Percentiles rank a stretch among this genome's conserved stretches.
Conservation (phyloP, 2,797 vertebrate species). For the Falco naumanni region DNA sequence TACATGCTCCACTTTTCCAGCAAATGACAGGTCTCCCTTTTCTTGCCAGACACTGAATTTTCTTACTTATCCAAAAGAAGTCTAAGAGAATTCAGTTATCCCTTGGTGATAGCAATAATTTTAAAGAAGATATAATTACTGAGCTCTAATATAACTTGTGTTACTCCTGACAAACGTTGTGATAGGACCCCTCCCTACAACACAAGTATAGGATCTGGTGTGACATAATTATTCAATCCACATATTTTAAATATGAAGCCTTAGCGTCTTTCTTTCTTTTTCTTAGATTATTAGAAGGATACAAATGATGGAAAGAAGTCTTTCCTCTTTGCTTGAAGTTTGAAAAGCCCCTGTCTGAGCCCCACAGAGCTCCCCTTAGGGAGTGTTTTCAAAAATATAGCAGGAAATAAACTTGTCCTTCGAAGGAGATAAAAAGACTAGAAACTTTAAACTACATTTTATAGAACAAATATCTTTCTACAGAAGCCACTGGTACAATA, state of each 20-base stretch:
- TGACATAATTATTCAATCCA: neutral
- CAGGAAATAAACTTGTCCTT: constrained; percentile 9
- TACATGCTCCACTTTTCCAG: neutral
- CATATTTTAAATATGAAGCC: neutral
- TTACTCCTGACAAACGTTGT: neutral
- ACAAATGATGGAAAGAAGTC: neutral
- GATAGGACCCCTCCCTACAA: neutral
- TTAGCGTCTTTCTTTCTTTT: neutral
- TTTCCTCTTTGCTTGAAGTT: neutral
- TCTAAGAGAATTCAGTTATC: neutral
- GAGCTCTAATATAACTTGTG: neutral
- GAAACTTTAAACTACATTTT: neutral
- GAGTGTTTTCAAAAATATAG: neutral
- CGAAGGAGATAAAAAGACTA: neutral
- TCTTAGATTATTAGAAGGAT: neutral
- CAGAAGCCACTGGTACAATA: neutral
- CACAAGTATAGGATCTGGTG: neutral
- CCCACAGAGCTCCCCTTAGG: neutral
- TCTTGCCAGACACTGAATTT: neutral
- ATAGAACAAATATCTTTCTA: neutral
- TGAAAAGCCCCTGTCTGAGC: neutral
- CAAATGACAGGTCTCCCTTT: neutral
- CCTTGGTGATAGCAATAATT: neutral
- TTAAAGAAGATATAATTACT: neutral
- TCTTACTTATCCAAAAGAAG: neutral